A percentile compares a stretch with the other conserved stretches of the same genome.
phyloP scores from a whole-genome alignment of 2,113 vertebrate genomes.

The Clupea harengus region DNA sequence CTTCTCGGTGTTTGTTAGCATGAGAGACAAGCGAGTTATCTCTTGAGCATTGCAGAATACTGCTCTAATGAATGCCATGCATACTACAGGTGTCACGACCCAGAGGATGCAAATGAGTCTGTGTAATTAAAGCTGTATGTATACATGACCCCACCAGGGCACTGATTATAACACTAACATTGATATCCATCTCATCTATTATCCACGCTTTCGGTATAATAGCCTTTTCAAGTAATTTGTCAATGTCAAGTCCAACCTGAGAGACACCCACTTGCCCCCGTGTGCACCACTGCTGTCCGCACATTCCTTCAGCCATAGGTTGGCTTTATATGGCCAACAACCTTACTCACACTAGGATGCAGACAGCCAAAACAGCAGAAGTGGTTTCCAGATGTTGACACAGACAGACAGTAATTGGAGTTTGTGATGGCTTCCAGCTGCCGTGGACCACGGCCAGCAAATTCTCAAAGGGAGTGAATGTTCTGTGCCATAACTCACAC shows the following conservation, averaged over 20 bases:
- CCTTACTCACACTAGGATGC: conserved; percentile 50
- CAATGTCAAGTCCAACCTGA: conserved; percentile 33
- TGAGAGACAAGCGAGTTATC: neutral
- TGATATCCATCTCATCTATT: conserved; percentile 39
- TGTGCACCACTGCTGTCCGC: conserved; percentile 33
- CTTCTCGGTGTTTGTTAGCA: neutral
- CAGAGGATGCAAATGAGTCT: conserved; percentile 3
- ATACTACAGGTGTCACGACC: neutral
- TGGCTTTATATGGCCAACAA: conserved; percentile 61
- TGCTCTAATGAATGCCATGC: neutral
- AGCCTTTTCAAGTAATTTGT: conserved; percentile 41
- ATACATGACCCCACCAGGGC: neutral
- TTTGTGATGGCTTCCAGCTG: conserved; percentile 98
- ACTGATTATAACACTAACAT: conserved; percentile 21
- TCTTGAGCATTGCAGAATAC: neutral
- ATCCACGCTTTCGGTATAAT: conserved; percentile 33
- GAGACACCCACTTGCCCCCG: conserved; percentile 37
- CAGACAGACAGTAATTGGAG: conserved; percentile 94
- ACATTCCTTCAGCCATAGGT: conserved; percentile 53
- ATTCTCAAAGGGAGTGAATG: conserved; percentile 80
- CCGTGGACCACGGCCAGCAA: conserved; percentile 80
- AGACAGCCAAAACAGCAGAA: conserved; percentile 68
- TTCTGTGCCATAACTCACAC: conserved; percentile 83
- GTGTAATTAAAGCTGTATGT: neutral
- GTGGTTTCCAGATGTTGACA: conserved; percentile 90